phyloP scores from a whole-genome alignment of 2,113 vertebrate genomes.

The Entelurus aequoreus region DNA sequence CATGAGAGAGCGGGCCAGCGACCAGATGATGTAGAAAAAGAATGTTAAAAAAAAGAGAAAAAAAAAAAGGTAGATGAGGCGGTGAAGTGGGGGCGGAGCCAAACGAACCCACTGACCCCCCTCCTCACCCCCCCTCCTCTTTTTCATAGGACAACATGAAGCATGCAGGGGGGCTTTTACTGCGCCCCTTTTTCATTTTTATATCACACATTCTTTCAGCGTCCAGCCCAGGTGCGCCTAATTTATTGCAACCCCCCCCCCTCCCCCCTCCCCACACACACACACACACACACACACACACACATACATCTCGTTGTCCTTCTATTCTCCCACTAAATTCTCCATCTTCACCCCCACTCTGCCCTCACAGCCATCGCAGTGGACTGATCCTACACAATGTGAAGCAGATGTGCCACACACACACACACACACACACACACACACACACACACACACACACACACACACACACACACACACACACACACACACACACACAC shows the following conservation, averaged over 20 bases:
- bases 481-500: slow-evolving; percentile 31
- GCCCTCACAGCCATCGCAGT: slow-evolving; percentile 19
- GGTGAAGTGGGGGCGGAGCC: slow-evolving; percentile 31
- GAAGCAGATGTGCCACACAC: slow-evolving; percentile 65
- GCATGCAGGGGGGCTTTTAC: slow-evolving; percentile 38
- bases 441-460: not conserved
- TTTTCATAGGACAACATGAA: slow-evolving; percentile 19
- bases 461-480: slow-evolving; percentile 25
- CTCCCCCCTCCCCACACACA: too few species aligned
- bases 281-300: too few species aligned
- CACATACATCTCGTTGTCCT: not conserved
- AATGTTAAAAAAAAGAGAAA: too few species aligned
- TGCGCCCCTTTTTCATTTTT: slow-evolving; percentile 12
- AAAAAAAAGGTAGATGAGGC: slow-evolving; percentile 20
- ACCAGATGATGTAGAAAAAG: slow-evolving; percentile 20
- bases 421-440: slow-evolving; percentile 26
- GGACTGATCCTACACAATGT: slow-evolving; percentile 49
- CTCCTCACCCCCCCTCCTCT: slow-evolving; percentile 21
- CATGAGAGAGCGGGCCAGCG: slow-evolving; percentile 33
- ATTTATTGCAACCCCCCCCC: slow-evolving; percentile 6
- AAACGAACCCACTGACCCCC: slow-evolving; percentile 54
- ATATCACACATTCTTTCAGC: slow-evolving; percentile 34
- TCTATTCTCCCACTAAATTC: slow-evolving; percentile 20
- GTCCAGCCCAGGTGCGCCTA: slow-evolving; percentile 31
- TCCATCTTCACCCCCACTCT: slow-evolving; percentile 34